Percentiles rank a stretch among this genome's conserved stretches.
Conservation (phyloP, 2,888 invertebrate genomes). For the Cantharis rustica region DNA sequence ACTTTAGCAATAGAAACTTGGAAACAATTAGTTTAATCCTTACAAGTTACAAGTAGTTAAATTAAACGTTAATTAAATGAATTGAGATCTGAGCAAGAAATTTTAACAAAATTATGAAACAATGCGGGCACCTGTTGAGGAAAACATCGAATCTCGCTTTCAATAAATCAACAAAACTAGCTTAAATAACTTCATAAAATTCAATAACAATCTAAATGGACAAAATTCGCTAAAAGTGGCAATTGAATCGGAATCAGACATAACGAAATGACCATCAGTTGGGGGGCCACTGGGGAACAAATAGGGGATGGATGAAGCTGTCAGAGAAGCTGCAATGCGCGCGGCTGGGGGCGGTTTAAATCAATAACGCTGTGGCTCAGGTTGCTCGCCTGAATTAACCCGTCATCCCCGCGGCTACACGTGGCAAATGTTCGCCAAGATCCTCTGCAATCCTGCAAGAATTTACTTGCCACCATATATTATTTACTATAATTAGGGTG, state of each 20-base stretch:
- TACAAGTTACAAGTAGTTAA: neutral
- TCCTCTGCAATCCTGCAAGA: conserved; percentile 7
- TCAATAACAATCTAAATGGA: conserved; percentile 35
- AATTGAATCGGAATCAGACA: conserved; percentile 47
- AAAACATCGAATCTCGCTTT: conserved; percentile 6
- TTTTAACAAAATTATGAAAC: neutral
- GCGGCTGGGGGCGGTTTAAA: conserved; percentile 46
- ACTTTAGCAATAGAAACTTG: neutral
- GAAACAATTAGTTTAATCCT: neutral
- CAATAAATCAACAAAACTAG: conserved; percentile 19
- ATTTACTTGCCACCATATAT: conserved; percentile 13
- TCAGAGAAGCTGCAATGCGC: conserved; percentile 44
- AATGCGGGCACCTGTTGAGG: conserved; percentile 23
- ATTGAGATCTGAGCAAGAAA: neutral
- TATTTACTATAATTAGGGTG: conserved; percentile 11
- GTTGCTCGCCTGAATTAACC: conserved; percentile 45
- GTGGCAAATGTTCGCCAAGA: conserved; percentile 23
- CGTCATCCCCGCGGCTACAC: conserved; percentile 35
- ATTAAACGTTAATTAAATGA: neutral
- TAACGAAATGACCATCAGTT: conserved; percentile 48
- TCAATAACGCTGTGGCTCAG: conserved; percentile 45
- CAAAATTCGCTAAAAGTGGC: conserved; percentile 37
- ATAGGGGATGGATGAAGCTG: conserved; percentile 41
- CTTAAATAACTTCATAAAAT: conserved; percentile 29
- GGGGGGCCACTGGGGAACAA: conserved; percentile 25